Percentiles rank a stretch among this genome's conserved stretches.
phyloP scores from a whole-genome alignment of 92 coral and sea anemone species.

The Metridium senile region DNA sequence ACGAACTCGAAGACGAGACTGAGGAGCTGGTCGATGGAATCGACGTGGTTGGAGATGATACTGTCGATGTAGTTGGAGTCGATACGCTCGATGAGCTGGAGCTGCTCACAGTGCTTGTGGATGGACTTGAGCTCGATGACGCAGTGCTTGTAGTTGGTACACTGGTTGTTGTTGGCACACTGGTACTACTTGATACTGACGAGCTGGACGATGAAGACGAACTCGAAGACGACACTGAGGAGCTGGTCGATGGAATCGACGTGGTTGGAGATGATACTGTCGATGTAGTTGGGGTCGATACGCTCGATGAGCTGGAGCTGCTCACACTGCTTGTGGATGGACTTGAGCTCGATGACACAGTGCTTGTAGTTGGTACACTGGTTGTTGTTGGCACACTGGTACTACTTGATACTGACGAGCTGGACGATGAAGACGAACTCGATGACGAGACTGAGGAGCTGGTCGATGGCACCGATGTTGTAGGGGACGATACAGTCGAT shows the following conservation, averaged over 20 bases:
- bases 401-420: background rate
- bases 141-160: background rate
- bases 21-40: conserved; percentile 8
- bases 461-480: conserved; percentile 28
- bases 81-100: conserved; percentile 10
- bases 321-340: conserved; percentile 35
- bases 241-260: background rate
- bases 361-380: background rate
- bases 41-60: conserved; percentile 10
- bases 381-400: background rate
- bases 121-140: conserved; percentile 6
- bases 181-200: conserved; percentile 6
- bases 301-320: background rate
- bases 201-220: conserved; percentile 6
- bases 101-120: conserved; percentile 4
- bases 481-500: background rate
- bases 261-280: conserved; percentile 8
- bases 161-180: conserved; percentile 21
- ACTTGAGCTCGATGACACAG: background rate
- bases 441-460: background rate
- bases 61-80: background rate
- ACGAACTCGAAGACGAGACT: conserved; percentile 3
- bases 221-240: conserved; percentile 18
- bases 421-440: background rate
- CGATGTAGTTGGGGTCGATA: conserved; percentile 9